Percentiles rank a stretch among this genome's conserved stretches.
Evolutionary conservation across 2,888 invertebrate species (phyloP).

Genomic region (Eilema griseolum): DNA sequence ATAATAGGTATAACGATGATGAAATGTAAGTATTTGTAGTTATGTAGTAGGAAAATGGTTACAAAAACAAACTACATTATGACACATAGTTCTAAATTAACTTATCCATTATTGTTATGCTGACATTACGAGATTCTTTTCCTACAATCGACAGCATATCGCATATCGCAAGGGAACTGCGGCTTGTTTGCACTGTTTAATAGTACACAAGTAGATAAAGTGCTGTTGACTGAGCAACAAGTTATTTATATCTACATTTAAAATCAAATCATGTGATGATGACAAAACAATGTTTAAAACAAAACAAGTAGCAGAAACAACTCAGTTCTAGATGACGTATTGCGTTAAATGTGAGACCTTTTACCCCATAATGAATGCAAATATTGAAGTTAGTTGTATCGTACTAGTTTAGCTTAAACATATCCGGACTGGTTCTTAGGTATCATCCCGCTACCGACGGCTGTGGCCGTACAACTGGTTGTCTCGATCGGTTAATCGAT

Average conservation of each 20-base stretch:
- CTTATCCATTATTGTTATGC: constrained; percentile 31
- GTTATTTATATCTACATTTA: constrained; percentile 8
- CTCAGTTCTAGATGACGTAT: neutral
- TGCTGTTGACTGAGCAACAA: constrained; percentile 8
- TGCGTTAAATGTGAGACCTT: constrained; percentile 20
- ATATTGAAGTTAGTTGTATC: constrained; percentile 33
- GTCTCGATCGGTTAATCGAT: constrained; percentile 81
- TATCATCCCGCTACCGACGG: constrained; percentile 81
- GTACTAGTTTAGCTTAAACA: constrained; percentile 58
- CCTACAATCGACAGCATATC: constrained; percentile 26
- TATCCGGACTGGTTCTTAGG: constrained; percentile 82
- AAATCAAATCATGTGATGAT: constrained; percentile 14
- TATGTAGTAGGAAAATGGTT: constrained; percentile 29
- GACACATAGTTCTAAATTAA: constrained; percentile 32
- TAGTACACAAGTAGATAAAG: constrained; percentile 13
- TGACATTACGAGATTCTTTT: constrained; percentile 40
- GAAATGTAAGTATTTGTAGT: constrained; percentile 15
- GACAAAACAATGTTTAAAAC: constrained; percentile 10
- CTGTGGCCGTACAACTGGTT: constrained; percentile 80
- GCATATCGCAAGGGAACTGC: constrained; percentile 16
- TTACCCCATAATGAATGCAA: constrained; percentile 21
- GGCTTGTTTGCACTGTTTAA: constrained; percentile 31
- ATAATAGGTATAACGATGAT: constrained; percentile 12
- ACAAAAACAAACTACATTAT: constrained; percentile 23
- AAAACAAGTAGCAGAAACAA: neutral